These are phyloP conservation scores for Alviniconcha marisindica DNA, from an alignment of 1,140 invertebrate genomes.

Conservation along the genomic window DNA sequence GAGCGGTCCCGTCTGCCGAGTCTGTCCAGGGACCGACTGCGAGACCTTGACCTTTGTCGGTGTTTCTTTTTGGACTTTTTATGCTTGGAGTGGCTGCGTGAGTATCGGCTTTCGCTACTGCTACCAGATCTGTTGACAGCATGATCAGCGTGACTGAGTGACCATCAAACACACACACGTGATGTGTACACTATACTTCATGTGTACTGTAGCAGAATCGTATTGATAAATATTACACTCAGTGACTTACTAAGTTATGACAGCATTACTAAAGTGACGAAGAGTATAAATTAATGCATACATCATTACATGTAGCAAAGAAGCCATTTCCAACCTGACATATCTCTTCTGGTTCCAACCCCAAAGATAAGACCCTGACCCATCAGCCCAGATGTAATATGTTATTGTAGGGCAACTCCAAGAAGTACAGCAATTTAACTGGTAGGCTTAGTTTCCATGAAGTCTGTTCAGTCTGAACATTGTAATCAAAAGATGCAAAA, in stretches of 20 bases:
- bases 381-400: too few species aligned
- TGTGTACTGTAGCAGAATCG: background rate
- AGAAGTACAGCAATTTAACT: too few species aligned
- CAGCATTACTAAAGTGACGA: too few species aligned
- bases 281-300: too few species aligned
- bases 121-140: background rate
- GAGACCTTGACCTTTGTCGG: constrained; percentile 19
- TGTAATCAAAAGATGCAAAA: too few species aligned
- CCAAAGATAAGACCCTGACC: too few species aligned
- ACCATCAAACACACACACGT: background rate
- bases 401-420: too few species aligned
- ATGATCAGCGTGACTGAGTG: background rate
- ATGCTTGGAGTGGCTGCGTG: constrained; percentile 19
- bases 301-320: background rate
- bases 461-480: too few species aligned
- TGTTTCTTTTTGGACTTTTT: constrained; percentile 36
- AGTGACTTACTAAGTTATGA: too few species aligned
- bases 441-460: too few species aligned
- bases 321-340: too few species aligned
- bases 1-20: constrained; percentile 20
- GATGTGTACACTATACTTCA: background rate
- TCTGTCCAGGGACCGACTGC: constrained; percentile 22
- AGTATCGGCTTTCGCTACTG: constrained; percentile 20
- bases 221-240: background rate
- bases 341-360: too few species aligned